Evolutionary conservation across 2,113 vertebrate genomes (phyloP).

Genomic region (Argyrosomus japonicus): DNA sequence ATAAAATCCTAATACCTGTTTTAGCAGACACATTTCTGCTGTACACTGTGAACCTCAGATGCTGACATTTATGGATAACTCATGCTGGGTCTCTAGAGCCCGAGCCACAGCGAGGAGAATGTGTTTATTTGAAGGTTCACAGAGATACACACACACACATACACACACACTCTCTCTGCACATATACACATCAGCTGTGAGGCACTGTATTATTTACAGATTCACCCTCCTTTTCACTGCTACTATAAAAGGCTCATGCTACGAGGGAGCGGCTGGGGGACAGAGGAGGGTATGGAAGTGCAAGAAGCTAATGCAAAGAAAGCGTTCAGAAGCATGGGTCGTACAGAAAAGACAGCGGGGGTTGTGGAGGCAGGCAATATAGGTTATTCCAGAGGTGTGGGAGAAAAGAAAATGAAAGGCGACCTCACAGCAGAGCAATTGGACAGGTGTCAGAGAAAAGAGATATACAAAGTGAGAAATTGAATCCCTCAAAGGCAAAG

Average conservation of each 20-base stretch:
- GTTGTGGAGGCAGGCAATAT: slow-evolving; percentile 15
- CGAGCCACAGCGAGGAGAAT: slow-evolving; percentile 36
- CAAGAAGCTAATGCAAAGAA: slow-evolving; percentile 34
- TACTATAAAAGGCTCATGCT: slow-evolving; percentile 69
- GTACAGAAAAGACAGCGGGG: slow-evolving; percentile 20
- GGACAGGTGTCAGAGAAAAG: slow-evolving; percentile 34
- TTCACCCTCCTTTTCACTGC: slow-evolving; percentile 48
- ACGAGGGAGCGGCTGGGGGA: slow-evolving; percentile 23
- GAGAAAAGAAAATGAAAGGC: slow-evolving; percentile 31
- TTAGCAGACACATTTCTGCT: not conserved
- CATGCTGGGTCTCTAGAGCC: slow-evolving; percentile 27
- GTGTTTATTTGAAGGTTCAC: slow-evolving; percentile 66
- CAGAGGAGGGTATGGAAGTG: not conserved
- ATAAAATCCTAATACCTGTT: not conserved
- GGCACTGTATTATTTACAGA: slow-evolving; percentile 76
- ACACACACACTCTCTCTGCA: slow-evolving; percentile 4
- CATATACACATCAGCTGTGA: slow-evolving; percentile 37
- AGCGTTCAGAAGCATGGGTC: not conserved
- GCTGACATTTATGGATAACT: slow-evolving; percentile 57
- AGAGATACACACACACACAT: slow-evolving; percentile 12
- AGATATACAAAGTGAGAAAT: slow-evolving; percentile 47
- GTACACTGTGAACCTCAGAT: not conserved
- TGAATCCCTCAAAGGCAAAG: slow-evolving; percentile 12
- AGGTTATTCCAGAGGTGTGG: slow-evolving; percentile 38
- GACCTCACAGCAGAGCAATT: slow-evolving; percentile 31